These are phyloP conservation scores for Hyperopisus bebe DNA, from an alignment of 2,113 vertebrate genomes.

Conservation along the genomic window DNA sequence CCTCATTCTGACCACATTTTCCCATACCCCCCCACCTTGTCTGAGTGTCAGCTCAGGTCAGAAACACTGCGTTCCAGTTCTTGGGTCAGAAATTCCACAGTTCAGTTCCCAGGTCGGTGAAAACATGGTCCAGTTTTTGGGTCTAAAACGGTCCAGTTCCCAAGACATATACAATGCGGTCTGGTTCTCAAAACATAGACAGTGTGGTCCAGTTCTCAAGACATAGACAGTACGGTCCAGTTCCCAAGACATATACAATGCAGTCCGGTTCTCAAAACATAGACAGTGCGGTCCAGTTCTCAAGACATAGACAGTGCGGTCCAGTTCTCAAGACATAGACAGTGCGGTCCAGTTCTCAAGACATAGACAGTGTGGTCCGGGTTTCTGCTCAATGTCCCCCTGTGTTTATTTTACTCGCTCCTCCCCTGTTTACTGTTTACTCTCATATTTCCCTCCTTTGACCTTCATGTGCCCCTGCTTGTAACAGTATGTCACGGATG, in stretches of 20 bases:
- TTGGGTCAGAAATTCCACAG: not conserved
- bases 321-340: not conserved
- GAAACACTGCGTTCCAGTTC: not conserved
- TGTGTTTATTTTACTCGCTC: not conserved
- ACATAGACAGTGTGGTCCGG: not conserved
- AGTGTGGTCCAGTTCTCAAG: not conserved
- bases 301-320: too few species aligned
- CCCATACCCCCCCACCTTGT: not conserved
- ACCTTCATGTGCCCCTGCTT: not conserved
- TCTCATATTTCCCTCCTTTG: not conserved
- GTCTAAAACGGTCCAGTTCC: not conserved
- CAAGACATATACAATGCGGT: too few species aligned
- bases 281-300: not conserved
- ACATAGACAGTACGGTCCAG: not conserved
- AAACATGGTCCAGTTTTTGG: not conserved
- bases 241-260: not conserved
- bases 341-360: not conserved
- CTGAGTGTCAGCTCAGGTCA: not conserved
- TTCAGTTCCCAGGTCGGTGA: not conserved
- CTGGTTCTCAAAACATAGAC: not conserved
- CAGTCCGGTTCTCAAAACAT: not conserved
- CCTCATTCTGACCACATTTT: not conserved
- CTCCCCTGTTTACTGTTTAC: not conserved
- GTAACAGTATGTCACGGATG: not conserved
- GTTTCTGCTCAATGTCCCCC: not conserved